These are phyloP conservation scores for Steromphala cineraria DNA, from an alignment of 2,888 invertebrate genomes.

Conservation along the genomic window DNA sequence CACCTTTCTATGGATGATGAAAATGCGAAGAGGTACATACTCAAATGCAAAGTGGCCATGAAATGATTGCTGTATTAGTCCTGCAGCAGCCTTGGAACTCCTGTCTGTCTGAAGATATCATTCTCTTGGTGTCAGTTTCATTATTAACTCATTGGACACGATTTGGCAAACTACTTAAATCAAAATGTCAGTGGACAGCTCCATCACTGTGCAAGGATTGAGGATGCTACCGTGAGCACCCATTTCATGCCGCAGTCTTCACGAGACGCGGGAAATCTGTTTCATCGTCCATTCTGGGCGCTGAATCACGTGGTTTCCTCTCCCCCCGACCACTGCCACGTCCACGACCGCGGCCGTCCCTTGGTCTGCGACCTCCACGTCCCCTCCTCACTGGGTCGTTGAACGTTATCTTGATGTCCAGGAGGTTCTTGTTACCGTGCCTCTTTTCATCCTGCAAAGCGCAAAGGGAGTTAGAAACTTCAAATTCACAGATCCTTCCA, in stretches of 20 bases:
- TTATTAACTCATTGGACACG: conserved; percentile 12
- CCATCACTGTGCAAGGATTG: conserved; percentile 12
- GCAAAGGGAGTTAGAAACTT: neutral
- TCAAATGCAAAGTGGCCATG: conserved; percentile 17
- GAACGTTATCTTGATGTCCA: conserved; percentile 74
- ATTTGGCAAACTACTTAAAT: conserved; percentile 23
- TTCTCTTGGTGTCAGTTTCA: conserved; percentile 3
- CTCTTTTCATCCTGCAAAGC: conserved; percentile 58
- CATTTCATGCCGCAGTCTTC: conserved; percentile 58
- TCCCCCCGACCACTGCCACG: conserved; percentile 62
- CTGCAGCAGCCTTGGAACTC: conserved; percentile 7
- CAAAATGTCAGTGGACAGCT: conserved; percentile 18
- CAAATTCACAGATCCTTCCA: no score
- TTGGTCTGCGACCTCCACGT: conserved; percentile 56
- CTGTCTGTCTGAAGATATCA: neutral
- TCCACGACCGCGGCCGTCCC: conserved; percentile 64
- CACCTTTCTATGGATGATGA: conserved; percentile 13
- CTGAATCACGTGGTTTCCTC: conserved; percentile 68
- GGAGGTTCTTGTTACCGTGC: conserved; percentile 59
- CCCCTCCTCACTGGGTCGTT: conserved; percentile 68
- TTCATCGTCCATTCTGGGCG: conserved; percentile 94
- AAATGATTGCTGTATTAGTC: conserved; percentile 19
- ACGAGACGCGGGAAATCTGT: conserved; percentile 95
- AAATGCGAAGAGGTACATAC: conserved; percentile 16
- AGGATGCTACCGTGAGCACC: neutral